Conservation (phyloP, 2,888 invertebrate species). For the Amphipyra tragopoginis region DNA sequence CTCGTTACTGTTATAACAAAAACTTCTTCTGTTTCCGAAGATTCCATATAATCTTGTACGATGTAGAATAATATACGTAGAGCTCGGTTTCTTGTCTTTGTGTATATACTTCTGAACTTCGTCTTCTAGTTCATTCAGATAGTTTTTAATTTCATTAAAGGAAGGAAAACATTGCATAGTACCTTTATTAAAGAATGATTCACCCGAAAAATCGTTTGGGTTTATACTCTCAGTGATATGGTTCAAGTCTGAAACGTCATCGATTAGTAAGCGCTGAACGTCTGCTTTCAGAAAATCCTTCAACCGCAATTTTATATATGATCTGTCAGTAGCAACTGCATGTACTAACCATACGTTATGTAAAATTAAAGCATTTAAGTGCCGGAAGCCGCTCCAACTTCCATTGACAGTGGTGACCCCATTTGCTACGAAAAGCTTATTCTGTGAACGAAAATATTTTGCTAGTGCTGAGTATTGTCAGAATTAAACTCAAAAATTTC, state of each 20-base stretch:
- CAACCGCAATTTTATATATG: constrained; percentile 25
- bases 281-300: not conserved
- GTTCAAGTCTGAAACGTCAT: constrained; percentile 1
- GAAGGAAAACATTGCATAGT: not conserved
- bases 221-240: no score
- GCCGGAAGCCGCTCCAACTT: constrained; percentile 57
- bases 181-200: no score
- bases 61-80: constrained; percentile 2
- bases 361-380: constrained; percentile 70
- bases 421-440: constrained; percentile 58
- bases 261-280: constrained; percentile 4
- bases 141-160: not conserved
- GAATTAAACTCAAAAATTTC: no score
- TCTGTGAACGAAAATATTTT: constrained; percentile 49
- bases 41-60: constrained; percentile 24
- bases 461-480: no score
- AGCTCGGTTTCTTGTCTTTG: constrained; percentile 5
- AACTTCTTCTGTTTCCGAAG: constrained; percentile 40
- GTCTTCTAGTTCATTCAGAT: not conserved
- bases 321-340: constrained; percentile 38
- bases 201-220: no score
- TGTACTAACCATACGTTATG: constrained; percentile 57
- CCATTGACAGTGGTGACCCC: constrained; percentile 67
- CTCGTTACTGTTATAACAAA: constrained; percentile 49
- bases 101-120: not conserved